Percentiles rank a stretch among this genome's conserved stretches.
Conservation (phyloP, 2,888 invertebrate genomes). For the Leucania comma region DNA sequence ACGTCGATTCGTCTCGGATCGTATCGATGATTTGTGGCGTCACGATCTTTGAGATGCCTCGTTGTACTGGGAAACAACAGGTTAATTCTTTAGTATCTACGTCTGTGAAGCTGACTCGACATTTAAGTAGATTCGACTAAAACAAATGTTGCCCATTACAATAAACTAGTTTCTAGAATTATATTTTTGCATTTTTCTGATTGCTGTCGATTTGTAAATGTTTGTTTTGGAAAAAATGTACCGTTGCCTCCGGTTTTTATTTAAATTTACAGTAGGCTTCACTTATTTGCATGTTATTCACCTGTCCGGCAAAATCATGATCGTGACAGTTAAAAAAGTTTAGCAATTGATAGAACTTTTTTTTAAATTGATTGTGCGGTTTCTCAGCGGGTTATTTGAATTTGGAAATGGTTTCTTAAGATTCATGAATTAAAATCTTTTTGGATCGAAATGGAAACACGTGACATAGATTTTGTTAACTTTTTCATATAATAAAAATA, state of each 20-base stretch:
- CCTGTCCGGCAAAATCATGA: constrained; percentile 41
- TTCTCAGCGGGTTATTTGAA: constrained; percentile 37
- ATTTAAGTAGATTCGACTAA: constrained; percentile 52
- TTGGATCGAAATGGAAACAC: neutral
- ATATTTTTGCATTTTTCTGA: constrained; percentile 29
- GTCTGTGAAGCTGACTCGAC: constrained; percentile 54
- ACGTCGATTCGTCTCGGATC: constrained; percentile 82
- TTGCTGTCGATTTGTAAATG: constrained; percentile 30
- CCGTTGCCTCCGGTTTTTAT: constrained; percentile 29
- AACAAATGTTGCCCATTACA: constrained; percentile 56
- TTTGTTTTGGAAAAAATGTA: constrained; percentile 18
- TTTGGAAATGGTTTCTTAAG: constrained; percentile 43
- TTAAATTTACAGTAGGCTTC: constrained; percentile 41
- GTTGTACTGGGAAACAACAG: constrained; percentile 74
- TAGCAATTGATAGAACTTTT: constrained; percentile 11
- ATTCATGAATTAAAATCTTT: constrained; percentile 23
- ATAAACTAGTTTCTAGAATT: constrained; percentile 36
- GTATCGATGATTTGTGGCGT: constrained; percentile 80
- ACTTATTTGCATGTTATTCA: constrained; percentile 56
- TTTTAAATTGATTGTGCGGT: constrained; percentile 36
- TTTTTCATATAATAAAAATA: neutral
- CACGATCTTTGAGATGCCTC: constrained; percentile 78
- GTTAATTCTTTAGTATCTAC: constrained; percentile 63
- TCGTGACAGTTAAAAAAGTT: constrained; percentile 56
- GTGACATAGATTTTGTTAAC: neutral